A percentile compares a stretch with the other conserved stretches of the same genome.
Conservation (phyloP, 2,113 vertebrate species). For the Jaculus jaculus region DNA sequence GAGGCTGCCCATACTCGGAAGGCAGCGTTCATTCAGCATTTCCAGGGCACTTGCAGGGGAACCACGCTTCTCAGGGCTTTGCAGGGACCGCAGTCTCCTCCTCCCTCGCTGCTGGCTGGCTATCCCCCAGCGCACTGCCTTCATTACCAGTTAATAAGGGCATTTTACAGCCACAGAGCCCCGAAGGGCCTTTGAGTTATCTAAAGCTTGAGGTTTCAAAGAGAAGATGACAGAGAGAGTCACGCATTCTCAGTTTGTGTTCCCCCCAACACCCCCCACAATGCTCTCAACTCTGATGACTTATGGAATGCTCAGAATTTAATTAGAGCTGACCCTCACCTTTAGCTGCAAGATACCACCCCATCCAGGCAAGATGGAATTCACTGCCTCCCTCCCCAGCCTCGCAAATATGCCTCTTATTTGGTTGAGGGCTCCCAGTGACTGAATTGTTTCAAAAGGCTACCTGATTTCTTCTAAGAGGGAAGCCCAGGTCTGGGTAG, state of each 20-base stretch:
- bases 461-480: constrained; percentile 26
- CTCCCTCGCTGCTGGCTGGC: not conserved
- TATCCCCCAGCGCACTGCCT: not conserved
- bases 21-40: constrained; percentile 77
- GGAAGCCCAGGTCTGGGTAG: not conserved
- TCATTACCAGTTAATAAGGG: constrained; percentile 24
- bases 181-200: constrained; percentile 52
- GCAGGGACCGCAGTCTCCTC: constrained; percentile 48
- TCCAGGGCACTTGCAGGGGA: constrained; percentile 53
- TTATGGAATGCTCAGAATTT: constrained; percentile 59
- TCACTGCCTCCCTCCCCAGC: not conserved
- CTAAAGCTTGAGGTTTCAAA: constrained; percentile 69
- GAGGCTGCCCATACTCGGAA: constrained; percentile 59
- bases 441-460: not conserved
- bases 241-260: constrained; percentile 64
- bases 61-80: constrained; percentile 39
- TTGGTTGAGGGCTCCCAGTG: not conserved
- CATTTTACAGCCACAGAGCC: constrained; percentile 34
- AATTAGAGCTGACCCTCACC: constrained; percentile 43
- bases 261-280: not conserved
- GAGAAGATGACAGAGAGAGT: constrained; percentile 47
- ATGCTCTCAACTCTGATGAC: constrained; percentile 68
- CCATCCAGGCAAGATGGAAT: not conserved
- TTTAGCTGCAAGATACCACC: not conserved
- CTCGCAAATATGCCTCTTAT: not conserved